phyloP scores from a whole-genome alignment of 2,797 vertebrate genomes.

The Sebastes hubbsi region DNA sequence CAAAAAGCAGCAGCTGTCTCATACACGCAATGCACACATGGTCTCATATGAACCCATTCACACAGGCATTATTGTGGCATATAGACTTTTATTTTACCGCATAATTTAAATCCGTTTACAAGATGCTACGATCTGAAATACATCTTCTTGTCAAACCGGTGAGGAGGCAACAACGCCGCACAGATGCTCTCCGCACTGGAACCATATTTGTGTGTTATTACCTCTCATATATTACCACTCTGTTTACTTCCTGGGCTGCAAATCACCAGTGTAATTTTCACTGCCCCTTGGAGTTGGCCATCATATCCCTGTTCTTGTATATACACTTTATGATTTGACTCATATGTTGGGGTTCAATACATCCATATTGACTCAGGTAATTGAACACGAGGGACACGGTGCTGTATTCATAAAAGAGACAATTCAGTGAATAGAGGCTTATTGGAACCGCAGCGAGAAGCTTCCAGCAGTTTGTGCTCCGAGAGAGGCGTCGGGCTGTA shows the following conservation, averaged over 20 bases:
- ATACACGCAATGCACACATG: slow-evolving; percentile 68
- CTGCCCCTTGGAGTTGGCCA: slow-evolving; percentile 50
- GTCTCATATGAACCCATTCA: slow-evolving; percentile 64
- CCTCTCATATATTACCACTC: slow-evolving; percentile 62
- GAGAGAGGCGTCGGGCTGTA: slow-evolving; percentile 31
- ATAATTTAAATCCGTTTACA: slow-evolving; percentile 35
- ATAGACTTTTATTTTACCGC: slow-evolving; percentile 48
- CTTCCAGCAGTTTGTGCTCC: slow-evolving; percentile 26
- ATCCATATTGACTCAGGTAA: slow-evolving; percentile 77
- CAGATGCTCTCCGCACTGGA: slow-evolving; percentile 40
- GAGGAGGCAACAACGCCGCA: slow-evolving; percentile 35
- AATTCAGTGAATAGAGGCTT: slow-evolving; percentile 49
- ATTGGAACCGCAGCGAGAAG: slow-evolving; percentile 43
- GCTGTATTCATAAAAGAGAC: slow-evolving; percentile 71
- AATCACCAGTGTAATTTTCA: slow-evolving; percentile 72
- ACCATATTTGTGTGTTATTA: slow-evolving; percentile 59
- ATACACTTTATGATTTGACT: slow-evolving; percentile 79
- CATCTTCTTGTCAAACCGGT: slow-evolving; percentile 5
- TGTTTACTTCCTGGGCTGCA: slow-evolving; percentile 74
- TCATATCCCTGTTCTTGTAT: slow-evolving; percentile 64
- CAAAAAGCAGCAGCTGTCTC: slow-evolving; percentile 77
- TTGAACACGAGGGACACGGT: slow-evolving; percentile 71
- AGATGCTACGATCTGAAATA: slow-evolving; percentile 28
- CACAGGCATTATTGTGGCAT: slow-evolving; percentile 48
- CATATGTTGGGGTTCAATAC: slow-evolving; percentile 74